Base-by-base conservation (phyloP, 1,140 invertebrate species). In the Pseudomyrmex flavicornis region DNA sequence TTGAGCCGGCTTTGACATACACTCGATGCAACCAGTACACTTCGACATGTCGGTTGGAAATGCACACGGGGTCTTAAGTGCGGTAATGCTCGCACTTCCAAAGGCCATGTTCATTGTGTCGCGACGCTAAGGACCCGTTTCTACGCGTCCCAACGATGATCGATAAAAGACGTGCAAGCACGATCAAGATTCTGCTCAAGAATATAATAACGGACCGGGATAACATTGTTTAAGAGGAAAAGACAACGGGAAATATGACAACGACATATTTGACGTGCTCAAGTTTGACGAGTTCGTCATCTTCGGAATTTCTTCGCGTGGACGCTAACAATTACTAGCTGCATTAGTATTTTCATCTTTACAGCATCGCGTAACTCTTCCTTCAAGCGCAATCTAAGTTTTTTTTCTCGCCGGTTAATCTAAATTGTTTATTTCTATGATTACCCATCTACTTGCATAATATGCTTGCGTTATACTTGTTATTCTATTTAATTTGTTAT, bases 91-190 rank as follows among this genome's bases (percentile, higher is more conserved):
- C 66, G 76, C 56, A 70, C 76, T 80, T 80, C 76, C 76, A 80
- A 70, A 80, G 54, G 44, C 76, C 65, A 80, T 70, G 44, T 65
- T 66, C 66, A 80, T 80, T 80, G 76, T 80, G 76, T 79, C 76
- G 54, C 20, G 76, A 12, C 35, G 54, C 54, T 66, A 44, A 79
- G 76, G 54, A 70, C 35, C 75, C 17, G 35, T 35, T 35, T 35
- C 76, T 80, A n/a, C 17, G 69, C 65, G 63, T 79, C 26, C 66
- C 44, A 20, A 70, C 52, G 12, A 48, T 59, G 54, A 70, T 80
- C 76, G 76, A 70, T 80, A 59, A 59, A 70, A 66, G 66, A n/a
- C 56, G 26, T n/a, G 48, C 48, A 63, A 26, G n/a, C 48, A 61
- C 61, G 76, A 80, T 80, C 76, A 66, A 72, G 76, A 80, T 80